These are phyloP conservation scores for Trichoplusia ni DNA, from an alignment of 1,140 invertebrate species.

Conservation along the genomic window DNA sequence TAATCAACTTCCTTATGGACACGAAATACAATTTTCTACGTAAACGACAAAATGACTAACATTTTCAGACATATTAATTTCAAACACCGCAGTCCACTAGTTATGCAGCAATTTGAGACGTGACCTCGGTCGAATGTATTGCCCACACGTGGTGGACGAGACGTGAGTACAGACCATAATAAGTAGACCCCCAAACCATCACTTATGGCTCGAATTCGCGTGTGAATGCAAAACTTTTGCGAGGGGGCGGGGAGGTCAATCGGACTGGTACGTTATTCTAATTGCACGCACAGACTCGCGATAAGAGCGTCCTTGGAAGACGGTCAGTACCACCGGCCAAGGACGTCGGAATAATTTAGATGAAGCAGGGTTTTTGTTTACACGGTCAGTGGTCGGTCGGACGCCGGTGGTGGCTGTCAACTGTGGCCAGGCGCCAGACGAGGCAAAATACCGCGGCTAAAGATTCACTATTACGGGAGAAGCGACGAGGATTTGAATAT, in stretches of 20 bases:
- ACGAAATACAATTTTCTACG: slow-evolving; percentile 19
- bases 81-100: slow-evolving; percentile 74
- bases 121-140: slow-evolving; percentile 66
- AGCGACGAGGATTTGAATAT: slow-evolving; percentile 68
- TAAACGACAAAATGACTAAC: slow-evolving; percentile 30
- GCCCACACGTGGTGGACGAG: slow-evolving; percentile 45
- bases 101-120: slow-evolving; percentile 74
- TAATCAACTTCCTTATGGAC: slow-evolving; percentile 22
- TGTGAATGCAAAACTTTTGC: slow-evolving; percentile 23
- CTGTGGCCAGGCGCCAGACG: background rate
- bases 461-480: slow-evolving; percentile 64
- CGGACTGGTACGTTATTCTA: slow-evolving; percentile 32
- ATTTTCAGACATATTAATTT: slow-evolving; percentile 61
- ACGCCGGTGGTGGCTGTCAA: slow-evolving; percentile 44
- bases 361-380: slow-evolving; percentile 56
- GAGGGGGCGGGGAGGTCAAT: slow-evolving; percentile 44
- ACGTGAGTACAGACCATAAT: slow-evolving; percentile 27
- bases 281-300: slow-evolving; percentile 61
- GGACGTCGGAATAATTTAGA: slow-evolving; percentile 65
- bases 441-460: slow-evolving; percentile 71
- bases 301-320: slow-evolving; percentile 63
- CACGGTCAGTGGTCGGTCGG: slow-evolving; percentile 58
- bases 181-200: slow-evolving; percentile 38
- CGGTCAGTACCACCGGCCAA: slow-evolving; percentile 68
- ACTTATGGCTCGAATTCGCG: background rate